Conservation (phyloP, 1,140 invertebrate species). For the Helicorthomorpha holstii region DNA sequence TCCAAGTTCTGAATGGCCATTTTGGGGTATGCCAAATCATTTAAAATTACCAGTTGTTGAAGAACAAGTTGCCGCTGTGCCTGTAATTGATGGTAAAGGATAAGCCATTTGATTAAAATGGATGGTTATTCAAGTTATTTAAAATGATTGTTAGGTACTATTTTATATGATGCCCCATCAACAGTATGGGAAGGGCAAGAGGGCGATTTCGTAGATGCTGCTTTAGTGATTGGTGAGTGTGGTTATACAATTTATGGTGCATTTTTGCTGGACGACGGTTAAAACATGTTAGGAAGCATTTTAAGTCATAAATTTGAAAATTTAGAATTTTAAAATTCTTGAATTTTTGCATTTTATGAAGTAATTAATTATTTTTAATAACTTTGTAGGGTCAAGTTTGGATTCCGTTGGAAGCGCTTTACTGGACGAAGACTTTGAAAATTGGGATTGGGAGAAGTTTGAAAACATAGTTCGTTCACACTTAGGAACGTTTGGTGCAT, state of each 20-base stretch:
- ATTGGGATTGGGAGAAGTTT: background rate
- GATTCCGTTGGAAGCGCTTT: background rate
- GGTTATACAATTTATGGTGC: no score
- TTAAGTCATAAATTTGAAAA: no score
- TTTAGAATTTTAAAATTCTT: no score
- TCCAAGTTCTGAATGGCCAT: constrained; percentile 1
- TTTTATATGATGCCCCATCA: background rate
- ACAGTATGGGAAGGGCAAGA: background rate
- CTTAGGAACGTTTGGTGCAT: background rate
- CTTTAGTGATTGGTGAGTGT: constrained; percentile 1
- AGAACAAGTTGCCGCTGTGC: background rate
- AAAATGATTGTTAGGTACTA: background rate
- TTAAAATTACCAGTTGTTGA: background rate
- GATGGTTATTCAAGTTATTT: background rate
- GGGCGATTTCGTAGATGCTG: background rate
- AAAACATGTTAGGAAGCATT: no score
- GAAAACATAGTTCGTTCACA: background rate
- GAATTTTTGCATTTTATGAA: no score
- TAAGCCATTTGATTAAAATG: background rate
- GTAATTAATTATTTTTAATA: background rate
- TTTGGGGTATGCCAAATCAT: background rate
- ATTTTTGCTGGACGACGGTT: no score
- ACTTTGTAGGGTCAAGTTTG: background rate
- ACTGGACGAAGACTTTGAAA: background rate
- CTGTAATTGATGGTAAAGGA: background rate